Evolutionary conservation across 2,797 vertebrate genomes (phyloP).

Genomic region (Mus spretus): DNA sequence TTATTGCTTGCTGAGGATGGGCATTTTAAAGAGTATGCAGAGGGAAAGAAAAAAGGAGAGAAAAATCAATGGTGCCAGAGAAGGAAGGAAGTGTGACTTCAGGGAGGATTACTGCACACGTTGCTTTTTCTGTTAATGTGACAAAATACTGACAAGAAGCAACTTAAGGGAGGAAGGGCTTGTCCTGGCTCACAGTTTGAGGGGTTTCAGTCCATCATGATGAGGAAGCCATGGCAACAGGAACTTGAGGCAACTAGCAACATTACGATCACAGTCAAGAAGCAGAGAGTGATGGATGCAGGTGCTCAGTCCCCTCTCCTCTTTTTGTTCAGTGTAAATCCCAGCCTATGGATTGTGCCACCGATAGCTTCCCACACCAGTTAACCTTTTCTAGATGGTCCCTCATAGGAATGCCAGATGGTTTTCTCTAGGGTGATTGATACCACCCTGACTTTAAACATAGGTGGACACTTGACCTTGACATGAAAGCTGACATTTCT

Average conservation of each 20-base stretch:
- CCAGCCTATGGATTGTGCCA: background rate
- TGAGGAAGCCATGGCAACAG: background rate
- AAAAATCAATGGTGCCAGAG: background rate
- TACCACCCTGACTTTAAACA: background rate
- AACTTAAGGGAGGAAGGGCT: background rate
- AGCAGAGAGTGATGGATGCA: background rate
- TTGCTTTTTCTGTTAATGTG: background rate
- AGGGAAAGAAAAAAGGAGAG: background rate
- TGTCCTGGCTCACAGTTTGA: background rate
- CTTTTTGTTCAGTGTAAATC: background rate
- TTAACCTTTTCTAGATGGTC: background rate
- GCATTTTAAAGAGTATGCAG: background rate
- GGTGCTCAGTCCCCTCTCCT: background rate
- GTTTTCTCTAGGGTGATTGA: background rate
- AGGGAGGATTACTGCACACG: background rate
- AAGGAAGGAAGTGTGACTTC: background rate
- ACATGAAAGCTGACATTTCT: background rate
- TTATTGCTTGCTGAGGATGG: background rate
- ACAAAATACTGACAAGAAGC: background rate
- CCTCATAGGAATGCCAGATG: background rate
- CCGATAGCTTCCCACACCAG: background rate
- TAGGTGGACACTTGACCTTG: background rate
- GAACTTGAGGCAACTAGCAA: background rate
- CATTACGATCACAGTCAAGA: background rate
- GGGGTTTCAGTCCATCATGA: background rate